Percentiles rank a stretch among this genome's conserved stretches.
These are phyloP conservation scores for Symphodus melops DNA, from an alignment of 2,113 vertebrate genomes.

Conservation along the genomic window DNA sequence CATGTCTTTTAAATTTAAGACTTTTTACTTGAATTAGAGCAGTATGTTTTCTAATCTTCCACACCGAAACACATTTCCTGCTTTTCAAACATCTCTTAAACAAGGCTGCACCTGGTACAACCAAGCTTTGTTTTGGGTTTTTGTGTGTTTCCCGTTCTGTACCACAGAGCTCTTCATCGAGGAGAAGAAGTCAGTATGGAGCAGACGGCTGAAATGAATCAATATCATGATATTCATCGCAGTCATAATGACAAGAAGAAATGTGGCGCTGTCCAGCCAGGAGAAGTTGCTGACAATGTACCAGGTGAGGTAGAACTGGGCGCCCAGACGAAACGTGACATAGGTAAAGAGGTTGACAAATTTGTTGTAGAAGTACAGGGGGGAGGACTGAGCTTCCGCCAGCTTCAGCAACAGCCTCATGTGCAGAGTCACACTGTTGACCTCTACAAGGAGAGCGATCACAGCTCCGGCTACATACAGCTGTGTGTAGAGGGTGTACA, in stretches of 20 bases:
- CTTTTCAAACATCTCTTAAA: background rate
- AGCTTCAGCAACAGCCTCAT: constrained; percentile 93
- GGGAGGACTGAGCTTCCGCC: constrained; percentile 79
- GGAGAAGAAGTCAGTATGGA: constrained; percentile 90
- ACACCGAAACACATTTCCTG: background rate
- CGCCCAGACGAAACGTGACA: constrained; percentile 88
- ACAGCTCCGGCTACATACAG: constrained; percentile 89
- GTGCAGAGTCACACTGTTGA: constrained; percentile 96
- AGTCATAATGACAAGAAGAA: constrained; percentile 84
- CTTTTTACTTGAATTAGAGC: background rate
- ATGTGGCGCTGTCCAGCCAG: constrained; percentile 83
- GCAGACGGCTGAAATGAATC: constrained; percentile 92
- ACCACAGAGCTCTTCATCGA: constrained; percentile 25
- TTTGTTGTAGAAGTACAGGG: constrained; percentile 87
- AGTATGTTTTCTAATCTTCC: background rate
- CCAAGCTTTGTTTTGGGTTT: background rate
- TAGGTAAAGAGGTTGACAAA: constrained; percentile 90
- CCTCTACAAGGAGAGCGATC: constrained; percentile 91
- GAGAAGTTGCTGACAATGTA: constrained; percentile 86
- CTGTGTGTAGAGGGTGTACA: constrained; percentile 86
- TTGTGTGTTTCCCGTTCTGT: constrained; percentile 73
- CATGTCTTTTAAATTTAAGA: background rate
- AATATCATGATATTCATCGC: constrained; percentile 93
- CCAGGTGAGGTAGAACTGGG: constrained; percentile 92
- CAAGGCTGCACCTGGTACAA: constrained; percentile 2